phyloP scores from a whole-genome alignment of 2,888 invertebrate species.

The Ypsolopha sequella region DNA sequence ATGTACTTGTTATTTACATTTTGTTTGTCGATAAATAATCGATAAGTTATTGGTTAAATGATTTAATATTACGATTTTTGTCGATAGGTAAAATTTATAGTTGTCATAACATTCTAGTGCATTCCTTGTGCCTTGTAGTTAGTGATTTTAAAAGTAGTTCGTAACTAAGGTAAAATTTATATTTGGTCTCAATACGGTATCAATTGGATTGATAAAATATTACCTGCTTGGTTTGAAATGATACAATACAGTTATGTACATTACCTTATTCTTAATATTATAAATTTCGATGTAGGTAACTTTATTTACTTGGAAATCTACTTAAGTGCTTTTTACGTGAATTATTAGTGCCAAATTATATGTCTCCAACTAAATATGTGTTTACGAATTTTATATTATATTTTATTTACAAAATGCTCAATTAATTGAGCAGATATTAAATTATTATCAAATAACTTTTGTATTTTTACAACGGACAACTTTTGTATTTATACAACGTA shows the following conservation, averaged over 20 bases:
- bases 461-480: too few relatives aligned
- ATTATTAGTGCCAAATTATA: slow-evolving; percentile 36
- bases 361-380: slow-evolving; percentile 1
- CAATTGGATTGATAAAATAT: not conserved
- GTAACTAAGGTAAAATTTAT: not conserved
- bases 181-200: not conserved
- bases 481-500: too few relatives aligned
- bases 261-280: too few relatives aligned
- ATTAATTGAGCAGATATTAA: too few relatives aligned
- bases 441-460: too few relatives aligned
- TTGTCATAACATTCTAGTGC: slow-evolving; percentile 29
- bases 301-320: slow-evolving; percentile 1
- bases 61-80: too few relatives aligned
- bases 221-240: not conserved
- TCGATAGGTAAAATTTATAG: too few relatives aligned
- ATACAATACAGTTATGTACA: too few relatives aligned
- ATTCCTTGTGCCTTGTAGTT: slow-evolving; percentile 61
- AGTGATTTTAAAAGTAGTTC: not conserved
- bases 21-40: too few relatives aligned
- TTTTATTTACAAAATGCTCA: not conserved
- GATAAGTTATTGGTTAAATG: too few relatives aligned
- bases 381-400: not conserved
- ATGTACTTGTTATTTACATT: too few relatives aligned
- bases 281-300: slow-evolving; percentile 18
- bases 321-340: slow-evolving; percentile 20